phyloP scores from a whole-genome alignment of 2,113 vertebrate species.

The Leucopternis melanops region DNA sequence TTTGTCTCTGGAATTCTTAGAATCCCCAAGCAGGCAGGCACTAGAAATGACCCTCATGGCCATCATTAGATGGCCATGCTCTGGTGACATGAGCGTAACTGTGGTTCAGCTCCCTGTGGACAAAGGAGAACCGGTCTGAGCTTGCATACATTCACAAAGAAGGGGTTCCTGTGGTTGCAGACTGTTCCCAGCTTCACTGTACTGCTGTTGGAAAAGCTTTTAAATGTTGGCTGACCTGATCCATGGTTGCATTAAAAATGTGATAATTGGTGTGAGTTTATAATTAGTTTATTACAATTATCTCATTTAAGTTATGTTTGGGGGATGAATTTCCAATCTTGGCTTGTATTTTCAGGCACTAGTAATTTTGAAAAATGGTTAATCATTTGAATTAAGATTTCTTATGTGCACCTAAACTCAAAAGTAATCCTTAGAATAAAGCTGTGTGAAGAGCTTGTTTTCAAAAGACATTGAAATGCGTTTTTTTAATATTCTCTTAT shows the following conservation, averaged over 20 bases:
- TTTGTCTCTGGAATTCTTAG: neutral
- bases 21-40: neutral
- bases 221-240: neutral
- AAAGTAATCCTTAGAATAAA: conserved; percentile 6
- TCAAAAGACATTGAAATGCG: neutral
- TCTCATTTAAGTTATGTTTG: neutral
- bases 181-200: neutral
- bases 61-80: neutral
- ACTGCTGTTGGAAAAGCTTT: neutral
- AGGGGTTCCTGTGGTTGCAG: neutral
- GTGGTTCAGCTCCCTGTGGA: neutral
- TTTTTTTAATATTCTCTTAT: neutral
- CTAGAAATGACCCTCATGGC: neutral
- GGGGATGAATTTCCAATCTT: neutral
- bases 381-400: neutral
- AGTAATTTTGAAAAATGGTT: neutral
- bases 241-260: neutral
- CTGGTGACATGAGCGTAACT: neutral
- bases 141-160: neutral
- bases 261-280: neutral
- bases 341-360: neutral
- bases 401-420: neutral
- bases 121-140: neutral
- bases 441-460: neutral
- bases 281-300: neutral